Evolutionary conservation across 2,888 invertebrate genomes (phyloP), one percentile per base, ranked within the genome.

Genomic region (Ganaspis brasiliensis): DNA sequence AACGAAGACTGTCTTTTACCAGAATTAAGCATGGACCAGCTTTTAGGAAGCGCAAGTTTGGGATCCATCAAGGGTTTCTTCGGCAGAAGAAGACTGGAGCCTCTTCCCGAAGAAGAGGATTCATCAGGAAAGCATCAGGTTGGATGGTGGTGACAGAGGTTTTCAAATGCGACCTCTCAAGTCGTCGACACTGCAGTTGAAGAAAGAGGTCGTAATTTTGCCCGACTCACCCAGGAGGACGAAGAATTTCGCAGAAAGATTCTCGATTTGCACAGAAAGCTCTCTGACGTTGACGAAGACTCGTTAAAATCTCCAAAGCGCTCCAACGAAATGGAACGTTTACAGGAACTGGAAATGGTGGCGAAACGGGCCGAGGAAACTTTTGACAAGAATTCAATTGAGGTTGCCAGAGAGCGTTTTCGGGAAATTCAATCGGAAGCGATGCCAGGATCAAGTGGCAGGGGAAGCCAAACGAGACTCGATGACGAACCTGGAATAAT

Each of bases 101-200:
- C 97, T 71, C 93, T 97, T 6, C 94, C 96, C 82, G 97, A 97
- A 92, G 97, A 97, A 92, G 97, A 97, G 84, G 94, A 94, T 79
- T 96, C 96, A 24, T 88, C 91, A 6, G 88, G 87, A 3, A 91
- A 91, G 76, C 87, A 87, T 26, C 89, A 91, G 76, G 89, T 89
- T 24, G 90, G 91, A 82, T 91, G 91, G 91, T 89, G 92, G 92
- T 89, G 91, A 91, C 89, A 91, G 88, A 84, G 92, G 91, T 90
- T 89, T 79, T 87, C 87, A 77, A 79, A 87, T 80, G 83, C 86
- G 83, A 81, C 82, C 70, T 82, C 88, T 77, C 82, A 84, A 77
- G 75, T 83, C 78, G 79, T 81, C 74, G 49, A 57, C n/a, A 74
- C 78, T 19, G 81, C 81, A 9, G 16, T 76, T 24, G 83, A 82